phyloP scores from a whole-genome alignment of 2,888 invertebrate species.

The Uropetala carovei region DNA sequence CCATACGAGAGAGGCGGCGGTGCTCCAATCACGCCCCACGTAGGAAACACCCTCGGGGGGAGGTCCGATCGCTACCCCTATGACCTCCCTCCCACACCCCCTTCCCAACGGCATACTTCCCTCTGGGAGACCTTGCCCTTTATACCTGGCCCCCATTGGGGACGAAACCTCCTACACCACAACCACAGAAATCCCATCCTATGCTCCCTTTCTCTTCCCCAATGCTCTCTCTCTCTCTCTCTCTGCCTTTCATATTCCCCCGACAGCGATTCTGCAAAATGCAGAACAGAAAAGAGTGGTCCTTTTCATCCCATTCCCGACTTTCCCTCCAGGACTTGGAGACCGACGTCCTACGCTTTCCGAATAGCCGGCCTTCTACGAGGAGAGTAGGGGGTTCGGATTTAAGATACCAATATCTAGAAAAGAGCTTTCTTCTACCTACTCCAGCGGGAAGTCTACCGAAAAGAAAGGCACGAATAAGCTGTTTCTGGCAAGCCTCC shows the following conservation, averaged over 20 bases:
- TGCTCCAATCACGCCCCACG: conserved; percentile 8
- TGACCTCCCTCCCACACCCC: neutral
- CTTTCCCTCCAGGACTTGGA: no score
- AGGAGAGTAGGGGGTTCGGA: conserved; percentile 2
- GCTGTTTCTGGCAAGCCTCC: neutral
- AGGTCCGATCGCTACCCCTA: neutral
- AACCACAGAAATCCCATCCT: neutral
- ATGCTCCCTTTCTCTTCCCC: neutral
- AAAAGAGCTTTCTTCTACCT: neutral
- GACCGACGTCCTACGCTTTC: no score
- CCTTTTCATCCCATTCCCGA: no score
- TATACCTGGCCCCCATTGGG: conserved; percentile 3
- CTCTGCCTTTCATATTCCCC: neutral
- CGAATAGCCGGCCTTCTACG: neutral
- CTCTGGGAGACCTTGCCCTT: conserved; percentile 5
- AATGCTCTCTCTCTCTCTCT: neutral
- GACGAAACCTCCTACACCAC: neutral
- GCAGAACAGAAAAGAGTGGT: neutral
- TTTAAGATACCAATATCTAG: neutral
- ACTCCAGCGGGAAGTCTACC: neutral
- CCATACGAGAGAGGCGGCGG: neutral
- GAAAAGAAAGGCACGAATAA: neutral
- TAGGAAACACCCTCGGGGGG: neutral
- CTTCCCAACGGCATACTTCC: neutral
- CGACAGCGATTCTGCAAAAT: neutral